phyloP scores from a whole-genome alignment of 2,797 vertebrate species.

The Hephaestus fuliginosus region DNA sequence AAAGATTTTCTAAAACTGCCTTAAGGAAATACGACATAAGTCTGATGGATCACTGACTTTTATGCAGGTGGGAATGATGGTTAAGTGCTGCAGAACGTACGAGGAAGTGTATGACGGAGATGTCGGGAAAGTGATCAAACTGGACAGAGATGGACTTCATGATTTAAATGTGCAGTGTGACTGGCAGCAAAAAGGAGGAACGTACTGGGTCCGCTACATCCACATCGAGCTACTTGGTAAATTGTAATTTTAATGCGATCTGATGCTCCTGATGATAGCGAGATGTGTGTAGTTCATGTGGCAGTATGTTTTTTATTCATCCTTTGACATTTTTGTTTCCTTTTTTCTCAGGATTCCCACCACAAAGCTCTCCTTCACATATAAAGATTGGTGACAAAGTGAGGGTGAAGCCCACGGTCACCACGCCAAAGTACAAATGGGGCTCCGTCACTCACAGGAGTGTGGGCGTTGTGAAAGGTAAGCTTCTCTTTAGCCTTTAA shows the following conservation, averaged over 20 bases:
- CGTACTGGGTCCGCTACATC: slow-evolving; percentile 99
- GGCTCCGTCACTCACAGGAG: slow-evolving; percentile 98
- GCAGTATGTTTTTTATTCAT: background rate
- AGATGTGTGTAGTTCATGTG: background rate
- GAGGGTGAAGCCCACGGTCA: slow-evolving; percentile 93
- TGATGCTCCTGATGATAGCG: background rate
- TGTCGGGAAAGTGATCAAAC: slow-evolving; percentile 96
- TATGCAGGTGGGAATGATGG: slow-evolving; percentile 98
- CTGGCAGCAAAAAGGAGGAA: slow-evolving; percentile 99
- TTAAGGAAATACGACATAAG: slow-evolving; percentile 14
- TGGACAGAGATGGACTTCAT: slow-evolving; percentile 97
- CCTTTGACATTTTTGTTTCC: background rate
- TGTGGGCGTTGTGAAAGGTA: slow-evolving; percentile 97
- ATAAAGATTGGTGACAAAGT: slow-evolving; percentile 99
- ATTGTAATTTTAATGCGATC: slow-evolving; percentile 20
- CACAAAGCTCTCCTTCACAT: slow-evolving; percentile 96
- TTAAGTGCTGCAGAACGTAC: slow-evolving; percentile 96
- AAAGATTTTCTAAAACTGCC: slow-evolving; percentile 83
- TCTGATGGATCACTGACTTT: background rate
- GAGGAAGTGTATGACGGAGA: slow-evolving; percentile 99
- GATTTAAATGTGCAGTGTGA: slow-evolving; percentile 98
- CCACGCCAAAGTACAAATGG: slow-evolving; percentile 99
- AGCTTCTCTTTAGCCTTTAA: background rate
- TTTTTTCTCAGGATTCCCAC: slow-evolving; percentile 90
- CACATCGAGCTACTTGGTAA: slow-evolving; percentile 96